Percentiles rank a stretch among this genome's conserved stretches.
Conservation (phyloP, 2,888 invertebrate species). For the Pardosa pseudoannulata region DNA sequence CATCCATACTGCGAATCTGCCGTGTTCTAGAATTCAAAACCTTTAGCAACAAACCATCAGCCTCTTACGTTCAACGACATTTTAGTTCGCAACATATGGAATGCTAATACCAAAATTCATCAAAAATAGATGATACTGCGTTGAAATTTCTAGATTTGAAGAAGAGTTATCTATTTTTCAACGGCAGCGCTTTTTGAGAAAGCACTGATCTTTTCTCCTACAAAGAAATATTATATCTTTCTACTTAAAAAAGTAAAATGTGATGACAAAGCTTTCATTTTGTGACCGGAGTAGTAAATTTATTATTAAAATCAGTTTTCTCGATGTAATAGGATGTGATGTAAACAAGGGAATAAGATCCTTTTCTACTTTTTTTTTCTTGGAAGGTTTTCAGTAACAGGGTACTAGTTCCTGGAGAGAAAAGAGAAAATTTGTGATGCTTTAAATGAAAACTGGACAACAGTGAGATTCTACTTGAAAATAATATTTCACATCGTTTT, state of each 20-base stretch:
- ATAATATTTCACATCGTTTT: too few relatives aligned
- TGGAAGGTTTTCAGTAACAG: too few relatives aligned
- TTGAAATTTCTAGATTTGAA: slow-evolving; percentile 24
- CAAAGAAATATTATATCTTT: background rate
- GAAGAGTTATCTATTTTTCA: slow-evolving; percentile 2
- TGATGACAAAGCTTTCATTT: background rate
- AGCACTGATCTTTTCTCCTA: background rate
- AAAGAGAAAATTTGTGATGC: too few relatives aligned
- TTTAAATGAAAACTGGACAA: too few relatives aligned
- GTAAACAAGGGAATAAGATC: too few relatives aligned
- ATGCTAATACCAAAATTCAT: slow-evolving; percentile 29
- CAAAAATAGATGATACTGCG: slow-evolving; percentile 33
- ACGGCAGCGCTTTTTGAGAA: background rate
- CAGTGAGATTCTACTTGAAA: too few relatives aligned
- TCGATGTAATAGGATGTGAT: too few relatives aligned
- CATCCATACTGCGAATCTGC: too few relatives aligned
- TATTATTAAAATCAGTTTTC: slow-evolving; percentile 6
- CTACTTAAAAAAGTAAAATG: background rate
- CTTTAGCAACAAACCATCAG: too few relatives aligned
- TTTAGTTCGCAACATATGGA: background rate
- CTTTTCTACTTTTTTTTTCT: too few relatives aligned
- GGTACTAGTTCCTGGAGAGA: too few relatives aligned
- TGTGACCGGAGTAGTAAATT: background rate
- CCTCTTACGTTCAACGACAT: slow-evolving; percentile 2
- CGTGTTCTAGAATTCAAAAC: too few relatives aligned